Conservation (phyloP, 2,113 vertebrate genomes). For the Clarias magur region DNA sequence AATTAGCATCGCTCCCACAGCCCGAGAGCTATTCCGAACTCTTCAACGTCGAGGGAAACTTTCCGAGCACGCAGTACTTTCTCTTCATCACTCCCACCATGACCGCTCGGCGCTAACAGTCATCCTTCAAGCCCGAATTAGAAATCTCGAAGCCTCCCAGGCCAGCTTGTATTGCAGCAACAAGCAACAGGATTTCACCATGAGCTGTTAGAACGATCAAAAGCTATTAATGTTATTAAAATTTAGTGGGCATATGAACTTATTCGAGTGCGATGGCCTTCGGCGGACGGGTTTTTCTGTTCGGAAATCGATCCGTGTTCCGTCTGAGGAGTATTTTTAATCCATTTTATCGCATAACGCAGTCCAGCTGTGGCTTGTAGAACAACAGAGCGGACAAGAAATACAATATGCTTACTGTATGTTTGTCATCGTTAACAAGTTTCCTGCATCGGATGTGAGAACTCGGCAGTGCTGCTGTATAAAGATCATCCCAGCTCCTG, state of each 20-base stretch:
- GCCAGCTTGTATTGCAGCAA: neutral
- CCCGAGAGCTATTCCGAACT: conserved; percentile 10
- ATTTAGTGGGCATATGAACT: neutral
- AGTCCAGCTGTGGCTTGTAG: neutral
- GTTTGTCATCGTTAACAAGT: neutral
- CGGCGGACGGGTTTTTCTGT: neutral
- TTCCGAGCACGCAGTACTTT: conserved; percentile 10
- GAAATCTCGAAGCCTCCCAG: neutral
- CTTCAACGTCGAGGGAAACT: neutral
- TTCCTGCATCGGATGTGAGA: neutral
- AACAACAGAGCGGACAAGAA: neutral
- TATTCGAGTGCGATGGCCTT: neutral
- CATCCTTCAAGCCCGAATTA: conserved; percentile 2
- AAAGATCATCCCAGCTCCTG: no score
- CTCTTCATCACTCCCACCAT: neutral
- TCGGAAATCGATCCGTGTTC: neutral
- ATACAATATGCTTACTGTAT: neutral
- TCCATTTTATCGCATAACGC: neutral
- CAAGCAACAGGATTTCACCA: conserved; percentile 15
- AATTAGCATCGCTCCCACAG: conserved; percentile 1
- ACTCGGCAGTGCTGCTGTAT: neutral
- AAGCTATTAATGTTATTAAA: neutral
- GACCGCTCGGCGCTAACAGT: neutral
- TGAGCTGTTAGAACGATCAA: neutral
- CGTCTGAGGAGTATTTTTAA: neutral